Percentiles rank a stretch among this genome's conserved stretches.
Evolutionary conservation across 2,113 vertebrate species (phyloP).

Genomic region (Dasypus novemcinctus): DNA sequence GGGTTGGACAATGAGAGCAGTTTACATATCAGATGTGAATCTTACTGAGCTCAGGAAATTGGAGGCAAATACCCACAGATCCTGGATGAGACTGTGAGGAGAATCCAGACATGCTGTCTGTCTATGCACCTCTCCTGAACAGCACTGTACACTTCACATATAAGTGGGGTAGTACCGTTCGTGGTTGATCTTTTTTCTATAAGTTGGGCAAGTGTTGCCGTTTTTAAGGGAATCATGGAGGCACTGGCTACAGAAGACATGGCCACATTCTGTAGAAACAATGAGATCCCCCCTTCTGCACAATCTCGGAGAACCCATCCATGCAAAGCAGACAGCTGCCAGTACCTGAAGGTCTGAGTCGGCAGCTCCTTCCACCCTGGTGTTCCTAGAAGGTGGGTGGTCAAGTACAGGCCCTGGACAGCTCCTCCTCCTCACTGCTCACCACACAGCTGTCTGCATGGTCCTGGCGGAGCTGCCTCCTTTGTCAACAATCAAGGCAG

Average conservation of each 20-base stretch:
- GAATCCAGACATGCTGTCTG: background rate
- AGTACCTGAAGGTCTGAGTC: constrained; percentile 85
- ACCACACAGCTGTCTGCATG: constrained; percentile 91
- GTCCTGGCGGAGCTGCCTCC: constrained; percentile 71
- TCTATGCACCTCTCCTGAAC: constrained; percentile 67
- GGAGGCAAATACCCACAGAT: constrained; percentile 49
- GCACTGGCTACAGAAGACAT: constrained; percentile 97
- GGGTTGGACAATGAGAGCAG: constrained; percentile 66
- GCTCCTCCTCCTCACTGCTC: constrained; percentile 95
- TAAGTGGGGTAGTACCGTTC: constrained; percentile 97
- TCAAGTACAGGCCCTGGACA: constrained; percentile 78
- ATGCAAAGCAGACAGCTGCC: constrained; percentile 94
- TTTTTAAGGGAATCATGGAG: constrained; percentile 91
- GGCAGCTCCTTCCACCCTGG: constrained; percentile 76
- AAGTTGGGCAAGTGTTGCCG: constrained; percentile 93
- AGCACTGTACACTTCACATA: constrained; percentile 84
- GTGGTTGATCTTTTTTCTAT: constrained; percentile 93
- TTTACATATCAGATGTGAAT: constrained; percentile 52
- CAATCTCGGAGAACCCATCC: constrained; percentile 93
- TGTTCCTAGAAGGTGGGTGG: constrained; percentile 73
- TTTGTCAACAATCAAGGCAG: constrained; percentile 28
- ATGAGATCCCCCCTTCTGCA: constrained; percentile 93
- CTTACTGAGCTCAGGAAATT: constrained; percentile 68
- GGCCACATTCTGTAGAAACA: constrained; percentile 95
- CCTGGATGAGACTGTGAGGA: constrained; percentile 19